Base-by-base conservation (phyloP, 2,113 vertebrate species). In the Martes martes region DNA sequence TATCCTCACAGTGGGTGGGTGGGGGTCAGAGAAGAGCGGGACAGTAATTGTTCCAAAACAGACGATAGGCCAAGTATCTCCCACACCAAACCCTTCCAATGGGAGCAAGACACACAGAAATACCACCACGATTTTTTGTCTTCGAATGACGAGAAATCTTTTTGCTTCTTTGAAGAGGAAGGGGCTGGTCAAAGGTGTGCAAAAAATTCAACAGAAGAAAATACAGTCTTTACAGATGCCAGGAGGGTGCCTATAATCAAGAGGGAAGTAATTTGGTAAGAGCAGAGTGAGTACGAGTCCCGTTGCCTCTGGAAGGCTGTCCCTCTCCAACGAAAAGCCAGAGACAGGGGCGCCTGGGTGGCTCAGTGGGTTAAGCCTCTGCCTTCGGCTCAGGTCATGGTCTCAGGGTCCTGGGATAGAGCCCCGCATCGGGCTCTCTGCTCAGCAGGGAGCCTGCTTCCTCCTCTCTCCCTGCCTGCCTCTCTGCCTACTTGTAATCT, bases 111-210 rank as follows among this genome's bases (percentile, higher is more conserved):
- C 99, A 98, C 99, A 99, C 99, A 98, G 99, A 97, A 95, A 99
- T 98, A 99, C 99, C 1, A 99, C 99, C 21, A 99, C 99, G 71
- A 99, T 99, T 91, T 99, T 99, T 99, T 99, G 96, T 91, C 99
- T 96, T 99, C 99, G 1, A 99, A 99, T 96, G 99, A 99, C 97
- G 99, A 99, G 99, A 99, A 99, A 98, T 99, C 99, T 55, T 99
- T 99, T 98, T 99, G 98, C 98, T 99, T 99, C 50, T 98, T 99
- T 96, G 99, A 99, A 98, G 99, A 99, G 93, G 99, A 99, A 96
- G 99, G 99, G 99, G 99, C 99, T 33, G 99, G 99, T 95, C 98
- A 99, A 95, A 99, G 99, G 99, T 99, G 99, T 33, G 98, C 99
- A 97, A 99, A 99, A 98, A 98, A 98, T 98, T 97, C 98, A 42